A percentile compares a stretch with the other conserved stretches of the same genome.
phyloP scores from a whole-genome alignment of 2,797 vertebrate species.

The Platyrinchus mystaceus region DNA sequence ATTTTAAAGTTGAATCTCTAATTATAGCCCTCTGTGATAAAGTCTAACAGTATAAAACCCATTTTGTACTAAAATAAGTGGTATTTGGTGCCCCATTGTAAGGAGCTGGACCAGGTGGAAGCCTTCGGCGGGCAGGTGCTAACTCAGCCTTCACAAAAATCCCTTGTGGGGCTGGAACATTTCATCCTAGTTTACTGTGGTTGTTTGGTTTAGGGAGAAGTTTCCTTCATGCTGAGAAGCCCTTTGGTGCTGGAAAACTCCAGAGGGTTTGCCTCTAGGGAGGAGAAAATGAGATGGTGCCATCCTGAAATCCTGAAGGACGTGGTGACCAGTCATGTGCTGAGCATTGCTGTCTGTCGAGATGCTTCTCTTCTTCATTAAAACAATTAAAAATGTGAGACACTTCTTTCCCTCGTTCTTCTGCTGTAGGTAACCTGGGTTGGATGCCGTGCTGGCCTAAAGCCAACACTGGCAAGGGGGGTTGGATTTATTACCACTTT shows the following conservation, averaged over 20 bases:
- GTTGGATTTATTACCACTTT: not conserved
- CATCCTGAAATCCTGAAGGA: not conserved
- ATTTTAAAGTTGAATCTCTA: not conserved
- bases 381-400: not conserved
- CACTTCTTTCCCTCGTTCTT: accelerated
- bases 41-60: not conserved
- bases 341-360: not conserved
- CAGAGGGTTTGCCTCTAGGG: not conserved
- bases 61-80: not conserved
- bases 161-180: not conserved
- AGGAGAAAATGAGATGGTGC: not conserved
- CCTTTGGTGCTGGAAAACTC: not conserved
- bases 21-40: not conserved
- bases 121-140: not conserved
- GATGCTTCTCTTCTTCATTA: not conserved
- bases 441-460: not conserved
- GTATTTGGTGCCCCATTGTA: not conserved
- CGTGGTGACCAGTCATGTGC: accelerated
- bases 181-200: not conserved
- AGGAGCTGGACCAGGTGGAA: not conserved
- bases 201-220: not conserved
- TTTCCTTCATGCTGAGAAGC: not conserved
- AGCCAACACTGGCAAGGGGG: accelerated
- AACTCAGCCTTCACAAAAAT: not conserved
- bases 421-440: accelerated